These are phyloP conservation scores for Megalonaias nervosa DNA, from an alignment of 1,140 invertebrate genomes.

Conservation along the genomic window DNA sequence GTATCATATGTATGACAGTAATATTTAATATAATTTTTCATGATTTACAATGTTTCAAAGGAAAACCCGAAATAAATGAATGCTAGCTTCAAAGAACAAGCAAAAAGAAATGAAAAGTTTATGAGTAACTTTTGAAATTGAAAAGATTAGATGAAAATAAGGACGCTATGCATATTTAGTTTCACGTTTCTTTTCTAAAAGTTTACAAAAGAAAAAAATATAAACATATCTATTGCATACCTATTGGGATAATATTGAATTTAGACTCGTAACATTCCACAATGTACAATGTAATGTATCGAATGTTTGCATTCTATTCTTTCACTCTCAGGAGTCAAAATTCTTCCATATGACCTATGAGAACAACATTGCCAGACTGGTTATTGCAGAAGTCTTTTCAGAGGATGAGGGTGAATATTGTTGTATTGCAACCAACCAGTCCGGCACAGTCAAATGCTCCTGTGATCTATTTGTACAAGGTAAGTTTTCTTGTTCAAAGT, in stretches of 20 bases:
- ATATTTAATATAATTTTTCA: too few relatives aligned
- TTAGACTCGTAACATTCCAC: background rate
- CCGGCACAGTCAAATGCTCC: conserved; percentile 44
- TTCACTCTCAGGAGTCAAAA: conserved; percentile 56
- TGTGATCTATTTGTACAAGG: conserved; percentile 58
- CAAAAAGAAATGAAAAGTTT: too few relatives aligned
- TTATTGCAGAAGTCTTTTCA: conserved; percentile 95
- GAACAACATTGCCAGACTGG: conserved; percentile 72
- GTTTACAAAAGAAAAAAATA: background rate
- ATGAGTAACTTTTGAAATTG: too few relatives aligned
- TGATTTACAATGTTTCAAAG: too few relatives aligned
- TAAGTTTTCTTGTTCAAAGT: conserved; percentile 25
- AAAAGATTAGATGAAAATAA: too few relatives aligned
- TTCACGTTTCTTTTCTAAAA: too few relatives aligned
- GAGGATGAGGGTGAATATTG: conserved; percentile 94
- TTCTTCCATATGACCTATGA: conserved; percentile 58
- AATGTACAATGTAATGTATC: too few relatives aligned
- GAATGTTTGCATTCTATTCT: too few relatives aligned
- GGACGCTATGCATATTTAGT: too few relatives aligned
- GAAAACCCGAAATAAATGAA: too few relatives aligned
- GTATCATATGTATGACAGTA: too few relatives aligned
- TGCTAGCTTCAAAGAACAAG: too few relatives aligned
- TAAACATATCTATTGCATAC: conserved; percentile 8
- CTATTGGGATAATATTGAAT: background rate
- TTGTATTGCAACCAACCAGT: conserved; percentile 55